Percentiles rank a stretch among this genome's conserved stretches.
Conservation (phyloP, 1,140 invertebrate genomes). For the Varroa destructor region DNA sequence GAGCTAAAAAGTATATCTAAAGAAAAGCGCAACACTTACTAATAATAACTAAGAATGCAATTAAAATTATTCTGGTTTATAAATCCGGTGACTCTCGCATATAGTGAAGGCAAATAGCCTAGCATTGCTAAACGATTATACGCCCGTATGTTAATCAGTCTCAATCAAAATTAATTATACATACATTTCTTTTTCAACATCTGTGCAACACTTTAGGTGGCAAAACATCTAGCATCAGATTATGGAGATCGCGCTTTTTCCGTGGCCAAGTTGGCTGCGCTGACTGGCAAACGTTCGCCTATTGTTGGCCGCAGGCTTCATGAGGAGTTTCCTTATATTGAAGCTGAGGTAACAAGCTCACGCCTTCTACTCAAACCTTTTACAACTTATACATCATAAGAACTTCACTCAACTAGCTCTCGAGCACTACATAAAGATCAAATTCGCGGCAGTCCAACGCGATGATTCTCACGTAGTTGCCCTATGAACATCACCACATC, state of each 20-base stretch:
- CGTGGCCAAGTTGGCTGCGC: slow-evolving; percentile 82
- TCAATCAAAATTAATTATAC: too few species aligned
- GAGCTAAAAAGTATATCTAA: slow-evolving; percentile 37
- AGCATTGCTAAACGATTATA: too few species aligned
- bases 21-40: neutral
- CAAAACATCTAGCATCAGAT: slow-evolving; percentile 85
- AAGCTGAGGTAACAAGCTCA: slow-evolving; percentile 64
- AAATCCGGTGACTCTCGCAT: neutral
- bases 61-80: neutral
- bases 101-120: too few species aligned
- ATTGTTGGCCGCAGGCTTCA: slow-evolving; percentile 91
- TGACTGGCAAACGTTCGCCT: slow-evolving; percentile 88
- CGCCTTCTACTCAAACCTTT: too few species aligned
- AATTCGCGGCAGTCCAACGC: too few species aligned
- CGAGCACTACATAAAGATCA: too few species aligned
- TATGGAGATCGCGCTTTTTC: slow-evolving; percentile 96
- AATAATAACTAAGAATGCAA: too few species aligned
- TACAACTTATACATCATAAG: too few species aligned
- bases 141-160: too few species aligned
- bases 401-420: too few species aligned
- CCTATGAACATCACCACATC: too few species aligned
- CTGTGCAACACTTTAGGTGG: slow-evolving; percentile 52
- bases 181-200: slow-evolving; percentile 13
- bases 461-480: too few species aligned
- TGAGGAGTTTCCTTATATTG: slow-evolving; percentile 95